Evolutionary conservation across 2,888 invertebrate species (phyloP), one percentile per base, ranked within the genome.

Genomic region (Polia nebulosa): DNA sequence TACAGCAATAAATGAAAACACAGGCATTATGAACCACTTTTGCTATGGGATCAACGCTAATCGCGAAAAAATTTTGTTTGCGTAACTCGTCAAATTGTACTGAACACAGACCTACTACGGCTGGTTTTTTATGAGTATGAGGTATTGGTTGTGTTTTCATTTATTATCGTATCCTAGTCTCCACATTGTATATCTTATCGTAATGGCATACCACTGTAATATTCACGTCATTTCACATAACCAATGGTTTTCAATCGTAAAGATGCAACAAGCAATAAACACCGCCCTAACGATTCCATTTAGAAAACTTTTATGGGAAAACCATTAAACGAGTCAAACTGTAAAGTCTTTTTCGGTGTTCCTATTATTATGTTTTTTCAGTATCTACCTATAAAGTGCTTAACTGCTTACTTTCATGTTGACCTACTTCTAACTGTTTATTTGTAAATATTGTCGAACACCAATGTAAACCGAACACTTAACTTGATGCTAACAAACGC

Each of bases 221-320:
- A 32, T 25, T 49, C 17, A 20, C 20, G 7, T 51, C 20, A 51
- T 51, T 62, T 39, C 36, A 58, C 36, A 20, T 17, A 36, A 27
- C 36, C 15, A 39, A 55, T 47, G 29, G 9, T 32, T 47, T 56
- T 57, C 34, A 59, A 68, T 65, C 25, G 49, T 32, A 34, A 64
- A 65, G 34, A 62, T 66, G 57, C 39, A 49, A 45, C 57, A 45
- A 64, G 45, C 57, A 62, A 58, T 72, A 70, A 72, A 76, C 64
- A 76, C 64, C 27, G 51, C 22, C 22, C 57, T 51, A 67, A 63
- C 59, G 45, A 64, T 70, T 80, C 76, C 65, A 67, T 73, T 56
- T 62, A 56, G 51, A 55, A 55, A 55, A 59, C 27, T 71, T 80
- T 76, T 74, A 77, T 44, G 61, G 55, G 52, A 3, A 49, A 55